Evolutionary conservation across 2,113 vertebrate genomes (phyloP), one percentile per base, ranked within the genome.

Genomic region (Stigmatopora argus): DNA sequence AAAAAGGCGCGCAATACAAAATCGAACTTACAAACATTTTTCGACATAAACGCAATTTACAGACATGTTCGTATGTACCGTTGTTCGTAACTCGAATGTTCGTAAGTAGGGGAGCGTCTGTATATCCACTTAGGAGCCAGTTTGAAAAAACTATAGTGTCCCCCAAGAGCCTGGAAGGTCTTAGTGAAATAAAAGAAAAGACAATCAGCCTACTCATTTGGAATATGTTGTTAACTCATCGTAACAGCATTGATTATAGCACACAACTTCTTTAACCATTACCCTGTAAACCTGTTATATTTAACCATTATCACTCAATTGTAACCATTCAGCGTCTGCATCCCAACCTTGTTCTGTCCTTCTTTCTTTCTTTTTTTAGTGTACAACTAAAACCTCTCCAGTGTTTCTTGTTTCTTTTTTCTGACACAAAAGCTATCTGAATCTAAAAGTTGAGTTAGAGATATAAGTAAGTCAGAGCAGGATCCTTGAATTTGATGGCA

Each of bases 111-210:
- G n/a, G n/a, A n/a, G n/a, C n/a, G n/a, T n/a, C n/a, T n/a, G n/a
- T n/a, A 1, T 5, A 41, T 10, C 68, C 71, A 75, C 75, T 41
- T 62, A 61, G 45, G 35, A 45, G 41, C 53, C 31, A 46, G 67
- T 65, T 70, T 63, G 63, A 63, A 78, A 78, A 87, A 80, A 77
- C 74, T 84, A 80, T 87, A 83, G 79, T 78, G 74, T 82, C 75
- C 76, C 67, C 62, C 75, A 79, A 83, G 83, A 78, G 81, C 74
- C 79, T 70, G 56, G 56, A 73, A 83, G 83, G 74, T 76, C 79
- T 83, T 77, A 72, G 81, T 73, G 75, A 66, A 76, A 76, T 23
- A 47, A 61, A 19, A 52, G 60, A 41, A 65, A 75, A 62, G 75
- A 59, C 34, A 59, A 59, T 18, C 34, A n/a, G 62, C 73, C 81